Evolutionary conservation across 2,888 invertebrate species (phyloP), one percentile per base, ranked within the genome.

Genomic region (Archips xylosteana): DNA sequence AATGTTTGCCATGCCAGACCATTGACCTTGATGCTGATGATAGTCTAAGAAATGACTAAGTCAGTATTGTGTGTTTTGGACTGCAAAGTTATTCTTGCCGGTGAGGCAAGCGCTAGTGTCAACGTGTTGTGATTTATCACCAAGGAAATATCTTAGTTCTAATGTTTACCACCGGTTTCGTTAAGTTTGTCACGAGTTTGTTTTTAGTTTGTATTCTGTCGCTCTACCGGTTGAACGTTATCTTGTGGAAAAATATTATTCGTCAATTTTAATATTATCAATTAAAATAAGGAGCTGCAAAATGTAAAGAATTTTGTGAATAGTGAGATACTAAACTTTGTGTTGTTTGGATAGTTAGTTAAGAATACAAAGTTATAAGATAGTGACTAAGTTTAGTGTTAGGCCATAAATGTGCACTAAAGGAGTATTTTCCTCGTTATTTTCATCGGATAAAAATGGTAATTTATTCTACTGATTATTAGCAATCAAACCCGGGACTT

Each of bases 351-450:
- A 39, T 39, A 39, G 5, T 36, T 39, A 39, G 5, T 36, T 1
- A 4, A 36, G 36, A 36, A 2, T 5, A 36, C 3, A 39, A 39
- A 39, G 6, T 39, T 39, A 39, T 6, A 39, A 3, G 6, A 39
- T 39, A 39, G 39, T 39, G 39, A 39, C n/a, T 49, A n/a, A n/a
- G 13, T 49, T 13, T 5, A 0, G 4, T 13, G n/a, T n/a, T n/a
- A 51, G 45, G 45, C 12, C 12, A 49, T 70, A 62, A 75, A 73
- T 76, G 75, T 65, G 34, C 62, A 63, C 70, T 13, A 76, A 75
- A 73, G n/a, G 73, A 23, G 61, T 70, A 4, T 73, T 75, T 42
- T 73, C 65, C 12, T 70, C 70, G 9, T 60, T 75, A 13, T 75
- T 73, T 39, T 75, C 73, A 12, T 32, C 62, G 49, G 73, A 67